A percentile compares a stretch with the other conserved stretches of the same genome.
Conservation (phyloP, 2,113 vertebrate genomes). For the Hypocryptadius cinnamomeus region DNA sequence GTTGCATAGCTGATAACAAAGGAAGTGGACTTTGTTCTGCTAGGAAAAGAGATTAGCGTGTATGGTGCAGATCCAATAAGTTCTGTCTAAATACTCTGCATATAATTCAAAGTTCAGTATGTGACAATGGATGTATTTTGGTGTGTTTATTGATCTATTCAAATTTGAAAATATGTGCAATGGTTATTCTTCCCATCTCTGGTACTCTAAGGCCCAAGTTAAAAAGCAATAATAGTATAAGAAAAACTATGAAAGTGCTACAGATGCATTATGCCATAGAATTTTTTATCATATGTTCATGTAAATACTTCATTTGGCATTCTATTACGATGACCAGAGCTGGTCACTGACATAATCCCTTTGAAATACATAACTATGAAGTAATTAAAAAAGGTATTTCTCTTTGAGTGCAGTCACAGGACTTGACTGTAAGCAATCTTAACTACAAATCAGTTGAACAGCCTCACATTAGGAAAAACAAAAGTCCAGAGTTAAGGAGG, state of each 20-base stretch:
- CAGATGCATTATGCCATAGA: background rate
- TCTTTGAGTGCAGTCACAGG: background rate
- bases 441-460: background rate
- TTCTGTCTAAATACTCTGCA: background rate
- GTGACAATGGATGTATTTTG: background rate
- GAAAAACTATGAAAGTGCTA: background rate
- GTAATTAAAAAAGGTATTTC: background rate
- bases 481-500: background rate
- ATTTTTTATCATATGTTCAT: background rate
- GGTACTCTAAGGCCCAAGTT: background rate
- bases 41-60: background rate
- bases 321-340: background rate
- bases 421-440: background rate
- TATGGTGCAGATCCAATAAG: background rate
- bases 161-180: background rate
- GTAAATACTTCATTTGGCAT: background rate
- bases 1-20: background rate
- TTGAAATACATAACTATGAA: background rate
- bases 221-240: background rate
- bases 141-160: background rate
- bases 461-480: background rate
- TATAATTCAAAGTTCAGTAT: background rate
- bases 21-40: background rate
- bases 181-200: background rate
- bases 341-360: background rate